Base-by-base conservation (phyloP, 1,140 invertebrate genomes). In the Hyposmocoma kahamanoa region DNA sequence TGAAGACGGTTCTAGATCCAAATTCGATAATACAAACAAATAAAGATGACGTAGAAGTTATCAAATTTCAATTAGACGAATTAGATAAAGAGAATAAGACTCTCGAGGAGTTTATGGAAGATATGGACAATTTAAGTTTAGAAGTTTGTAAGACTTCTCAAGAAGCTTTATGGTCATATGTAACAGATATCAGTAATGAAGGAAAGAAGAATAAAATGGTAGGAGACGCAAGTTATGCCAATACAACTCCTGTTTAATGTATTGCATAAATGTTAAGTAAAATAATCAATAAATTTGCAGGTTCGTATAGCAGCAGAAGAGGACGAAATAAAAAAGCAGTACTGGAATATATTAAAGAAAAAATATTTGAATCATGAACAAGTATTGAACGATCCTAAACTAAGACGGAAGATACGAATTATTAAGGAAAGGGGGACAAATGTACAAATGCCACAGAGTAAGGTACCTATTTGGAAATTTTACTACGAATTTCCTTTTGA, bases 81-180 rank as follows among this genome's bases (percentile, higher is more conserved):
- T 50, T 84, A 39, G 63, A 75, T 41, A 73, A 74, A 48, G 71
- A 59, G 32, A 83, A 82, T 55, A 59, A 56, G 13, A 78, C 69
- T 3, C 30, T 85, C 10, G 70, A 82, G 39, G 39, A 48, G 0
- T 84, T 83, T 60, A 76, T 84, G 65, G 63, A 76, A 4, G 68
- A 73, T 59, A 81, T 84, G 76, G 81, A 84, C 58, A 75, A 73
- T 44, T 52, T 85, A 36, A 83, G 72, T 64, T 66, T 81, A 43
- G 73, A 85, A 53, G 63, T 81, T n/a, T 85, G 81, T 47, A 80
- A 80, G 65, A 75, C 67, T 38, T 83, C 82, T 10, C 78, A 81
- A 45, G 63, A 76, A 43, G 71, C 79, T 1, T 47, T 85, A 17
- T 85, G 82, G 82, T 67, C 71, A 3, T 85, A 82, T 20, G 77